A percentile compares a stretch with the other conserved stretches of the same genome.
Evolutionary conservation across 1,140 invertebrate species (phyloP).

Genomic region (Dinothrombium tinctorium): DNA sequence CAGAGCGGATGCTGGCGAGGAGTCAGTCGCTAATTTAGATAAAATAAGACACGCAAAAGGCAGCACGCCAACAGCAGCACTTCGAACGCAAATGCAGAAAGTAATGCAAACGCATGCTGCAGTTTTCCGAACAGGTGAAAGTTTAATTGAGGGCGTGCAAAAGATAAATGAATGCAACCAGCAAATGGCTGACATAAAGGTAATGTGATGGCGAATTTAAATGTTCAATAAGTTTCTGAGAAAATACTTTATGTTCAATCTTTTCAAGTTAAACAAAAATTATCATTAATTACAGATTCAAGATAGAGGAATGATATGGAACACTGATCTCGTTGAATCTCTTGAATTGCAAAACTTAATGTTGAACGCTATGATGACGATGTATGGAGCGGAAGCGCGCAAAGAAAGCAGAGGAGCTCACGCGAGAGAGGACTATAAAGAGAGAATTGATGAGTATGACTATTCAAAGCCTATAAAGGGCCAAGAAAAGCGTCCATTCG

Average conservation of each 20-base stretch:
- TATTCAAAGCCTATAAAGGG: conserved; percentile 70
- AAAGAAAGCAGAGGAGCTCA: conserved; percentile 97
- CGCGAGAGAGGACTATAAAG: conserved; percentile 82
- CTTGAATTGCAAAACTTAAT: conserved; percentile 91
- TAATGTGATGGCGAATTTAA: too few relatives aligned
- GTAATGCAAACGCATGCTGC: conserved; percentile 88
- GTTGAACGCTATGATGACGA: conserved; percentile 75
- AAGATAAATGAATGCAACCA: conserved; percentile 36
- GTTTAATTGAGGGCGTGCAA: conserved; percentile 52
- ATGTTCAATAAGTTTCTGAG: too few relatives aligned
- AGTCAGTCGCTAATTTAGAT: conserved; percentile 84
- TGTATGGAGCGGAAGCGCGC: conserved; percentile 65
- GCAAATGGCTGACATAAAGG: conserved; percentile 34
- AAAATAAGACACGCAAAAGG: conserved; percentile 46
- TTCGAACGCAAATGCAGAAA: conserved; percentile 85
- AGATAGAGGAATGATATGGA: conserved; percentile 66
- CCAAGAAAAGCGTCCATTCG: conserved; percentile 41
- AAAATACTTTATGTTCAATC: too few relatives aligned
- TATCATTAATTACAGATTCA: conserved; percentile 25
- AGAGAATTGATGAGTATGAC: conserved; percentile 73
- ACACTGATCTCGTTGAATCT: conserved; percentile 86
- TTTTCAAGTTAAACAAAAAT: too few relatives aligned
- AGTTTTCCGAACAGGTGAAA: conserved; percentile 78
- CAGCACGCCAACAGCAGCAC: conserved; percentile 49
- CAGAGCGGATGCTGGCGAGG: conserved; percentile 61